Conservation (phyloP, 2,113 vertebrate genomes). For the Notarius lentiginosus region DNA sequence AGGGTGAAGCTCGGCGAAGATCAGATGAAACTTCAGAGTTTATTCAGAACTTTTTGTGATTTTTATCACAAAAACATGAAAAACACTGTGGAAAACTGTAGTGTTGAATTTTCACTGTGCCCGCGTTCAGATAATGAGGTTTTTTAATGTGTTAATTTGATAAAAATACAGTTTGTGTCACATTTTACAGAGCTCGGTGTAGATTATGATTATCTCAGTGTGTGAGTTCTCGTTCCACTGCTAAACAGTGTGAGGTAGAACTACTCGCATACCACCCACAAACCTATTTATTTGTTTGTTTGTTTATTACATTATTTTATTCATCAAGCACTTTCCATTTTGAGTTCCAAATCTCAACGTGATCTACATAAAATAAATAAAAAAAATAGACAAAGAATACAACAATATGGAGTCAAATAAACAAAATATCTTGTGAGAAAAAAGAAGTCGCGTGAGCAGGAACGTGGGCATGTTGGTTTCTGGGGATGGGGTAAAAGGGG, state of each 20-base stretch:
- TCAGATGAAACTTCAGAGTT: not conserved
- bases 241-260: no score
- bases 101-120: not conserved
- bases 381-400: not conserved
- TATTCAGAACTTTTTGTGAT: not conserved
- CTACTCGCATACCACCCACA: no score
- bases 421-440: not conserved
- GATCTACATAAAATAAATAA: not conserved
- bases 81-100: not conserved
- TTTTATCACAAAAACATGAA: not conserved
- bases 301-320: not conserved
- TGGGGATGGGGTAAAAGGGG: not conserved
- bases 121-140: not conserved
- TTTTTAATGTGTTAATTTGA: not conserved
- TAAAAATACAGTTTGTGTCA: not conserved
- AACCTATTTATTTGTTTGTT: not conserved
- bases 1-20: not conserved
- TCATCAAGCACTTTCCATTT: not conserved
- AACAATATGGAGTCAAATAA: not conserved
- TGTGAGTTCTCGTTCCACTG: not conserved
- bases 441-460: not conserved
- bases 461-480: not conserved
- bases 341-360: not conserved
- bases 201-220: not conserved
- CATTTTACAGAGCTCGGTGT: not conserved